Conservation (phyloP, 2,888 invertebrate species). For the Acrocyrtus sp. region DNA sequence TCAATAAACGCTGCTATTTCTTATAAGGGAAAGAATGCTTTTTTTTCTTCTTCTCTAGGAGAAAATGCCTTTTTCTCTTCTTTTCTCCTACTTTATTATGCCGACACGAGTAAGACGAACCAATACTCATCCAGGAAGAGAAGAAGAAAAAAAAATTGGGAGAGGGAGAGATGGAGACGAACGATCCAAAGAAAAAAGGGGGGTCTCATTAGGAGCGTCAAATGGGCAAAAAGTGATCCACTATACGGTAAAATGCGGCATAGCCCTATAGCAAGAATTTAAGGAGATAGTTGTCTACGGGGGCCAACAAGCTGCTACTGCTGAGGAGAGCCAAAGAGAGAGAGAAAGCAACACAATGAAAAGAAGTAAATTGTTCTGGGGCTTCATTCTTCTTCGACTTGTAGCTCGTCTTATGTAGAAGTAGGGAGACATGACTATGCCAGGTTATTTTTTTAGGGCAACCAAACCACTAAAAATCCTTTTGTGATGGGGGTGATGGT, state of each 20-base stretch:
- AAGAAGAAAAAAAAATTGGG: no score
- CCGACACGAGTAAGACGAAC: constrained; percentile 26
- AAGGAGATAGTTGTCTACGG: constrained; percentile 1
- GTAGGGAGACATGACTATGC: no score
- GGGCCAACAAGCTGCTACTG: no score
- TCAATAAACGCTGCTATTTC: constrained; percentile 12
- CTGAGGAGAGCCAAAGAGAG: no score
- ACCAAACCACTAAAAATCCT: constrained; percentile 15
- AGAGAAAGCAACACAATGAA: constrained; percentile 35
- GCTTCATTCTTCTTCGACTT: constrained; percentile 38
- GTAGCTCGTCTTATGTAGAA: constrained; percentile 20
- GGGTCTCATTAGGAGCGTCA: constrained; percentile 39
- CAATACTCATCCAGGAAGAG: constrained; percentile 23
- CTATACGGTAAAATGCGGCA: constrained; percentile 19
- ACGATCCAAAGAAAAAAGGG: constrained; percentile 26
- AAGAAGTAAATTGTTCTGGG: constrained; percentile 5
- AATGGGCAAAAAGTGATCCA: constrained; percentile 39
- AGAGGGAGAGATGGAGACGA: neutral
- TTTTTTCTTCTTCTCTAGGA: neutral
- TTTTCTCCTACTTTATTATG: constrained; percentile 7
- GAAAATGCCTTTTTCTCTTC: constrained; percentile 3
- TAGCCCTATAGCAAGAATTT: neutral
- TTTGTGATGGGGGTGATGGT: no score
- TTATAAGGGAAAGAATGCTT: neutral
- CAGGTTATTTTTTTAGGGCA: constrained; percentile 13